These are phyloP conservation scores for Halcyon smyrnensis DNA, from an alignment of 2,797 vertebrate genomes.

Conservation along the genomic window DNA sequence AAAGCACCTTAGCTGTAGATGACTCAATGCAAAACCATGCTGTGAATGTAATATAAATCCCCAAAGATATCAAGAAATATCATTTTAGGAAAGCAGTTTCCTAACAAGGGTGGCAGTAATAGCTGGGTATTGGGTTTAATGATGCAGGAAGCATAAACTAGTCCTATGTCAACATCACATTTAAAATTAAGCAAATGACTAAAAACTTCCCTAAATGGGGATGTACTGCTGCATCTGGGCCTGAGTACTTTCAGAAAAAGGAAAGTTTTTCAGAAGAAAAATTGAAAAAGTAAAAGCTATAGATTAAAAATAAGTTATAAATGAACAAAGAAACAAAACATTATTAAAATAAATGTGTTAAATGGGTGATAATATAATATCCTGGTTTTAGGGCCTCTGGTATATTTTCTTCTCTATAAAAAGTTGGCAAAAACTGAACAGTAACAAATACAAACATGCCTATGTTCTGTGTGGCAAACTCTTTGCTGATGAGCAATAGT, in stretches of 20 bases:
- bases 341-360: background rate
- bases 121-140: background rate
- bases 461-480: background rate
- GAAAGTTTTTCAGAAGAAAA: background rate
- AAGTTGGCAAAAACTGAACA: background rate
- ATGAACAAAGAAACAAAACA: background rate
- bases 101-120: background rate
- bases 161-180: background rate
- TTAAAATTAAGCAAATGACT: background rate
- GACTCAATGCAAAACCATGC: background rate
- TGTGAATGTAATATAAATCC: background rate
- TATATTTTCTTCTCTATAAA: background rate
- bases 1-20: background rate
- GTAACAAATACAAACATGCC: background rate
- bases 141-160: background rate
- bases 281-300: background rate
- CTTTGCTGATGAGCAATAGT: background rate
- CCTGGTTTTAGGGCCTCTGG: background rate
- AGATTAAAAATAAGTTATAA: background rate
- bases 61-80: background rate
- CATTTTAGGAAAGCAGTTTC: background rate
- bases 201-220: background rate
- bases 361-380: background rate
- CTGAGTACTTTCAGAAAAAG: background rate
- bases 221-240: background rate